These are phyloP conservation scores for Leucania comma DNA, from an alignment of 2,888 invertebrate species.

Conservation along the genomic window DNA sequence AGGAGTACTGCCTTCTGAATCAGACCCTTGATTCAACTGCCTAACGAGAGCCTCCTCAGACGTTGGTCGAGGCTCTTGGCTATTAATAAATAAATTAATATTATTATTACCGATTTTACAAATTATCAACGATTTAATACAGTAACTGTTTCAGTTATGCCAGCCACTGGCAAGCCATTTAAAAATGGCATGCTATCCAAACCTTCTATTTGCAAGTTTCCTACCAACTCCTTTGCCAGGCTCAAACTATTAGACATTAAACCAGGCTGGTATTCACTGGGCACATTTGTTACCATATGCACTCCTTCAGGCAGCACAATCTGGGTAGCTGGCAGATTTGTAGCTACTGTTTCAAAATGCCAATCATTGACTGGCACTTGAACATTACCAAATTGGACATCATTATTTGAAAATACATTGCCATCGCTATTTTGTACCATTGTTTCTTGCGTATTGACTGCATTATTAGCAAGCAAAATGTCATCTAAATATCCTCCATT, in stretches of 20 bases:
- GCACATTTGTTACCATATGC: slow-evolving; percentile 15
- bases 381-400: slow-evolving; percentile 17
- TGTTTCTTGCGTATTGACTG: neutral
- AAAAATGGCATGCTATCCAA: slow-evolving; percentile 69
- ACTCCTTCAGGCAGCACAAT: neutral
- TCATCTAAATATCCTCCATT: slow-evolving; percentile 19
- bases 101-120: no score
- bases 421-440: neutral
- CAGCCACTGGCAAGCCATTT: slow-evolving; percentile 73
- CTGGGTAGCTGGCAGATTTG: slow-evolving; percentile 3
- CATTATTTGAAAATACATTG: slow-evolving; percentile 1
- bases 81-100: no score
- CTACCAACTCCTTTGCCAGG: slow-evolving; percentile 34
- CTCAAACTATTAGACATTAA: slow-evolving; percentile 33
- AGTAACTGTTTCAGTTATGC: slow-evolving; percentile 71
- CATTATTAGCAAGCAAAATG: neutral
- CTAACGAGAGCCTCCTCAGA: no score
- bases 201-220: slow-evolving; percentile 45
- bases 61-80: no score
- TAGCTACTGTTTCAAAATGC: slow-evolving; percentile 7
- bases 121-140: slow-evolving; percentile 58
- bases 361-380: slow-evolving; percentile 29
- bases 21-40: no score
- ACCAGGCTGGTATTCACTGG: slow-evolving; percentile 9
- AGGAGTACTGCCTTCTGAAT: no score